Conservation (phyloP, 2,888 invertebrate genomes). For the Coenonympha arcania region DNA sequence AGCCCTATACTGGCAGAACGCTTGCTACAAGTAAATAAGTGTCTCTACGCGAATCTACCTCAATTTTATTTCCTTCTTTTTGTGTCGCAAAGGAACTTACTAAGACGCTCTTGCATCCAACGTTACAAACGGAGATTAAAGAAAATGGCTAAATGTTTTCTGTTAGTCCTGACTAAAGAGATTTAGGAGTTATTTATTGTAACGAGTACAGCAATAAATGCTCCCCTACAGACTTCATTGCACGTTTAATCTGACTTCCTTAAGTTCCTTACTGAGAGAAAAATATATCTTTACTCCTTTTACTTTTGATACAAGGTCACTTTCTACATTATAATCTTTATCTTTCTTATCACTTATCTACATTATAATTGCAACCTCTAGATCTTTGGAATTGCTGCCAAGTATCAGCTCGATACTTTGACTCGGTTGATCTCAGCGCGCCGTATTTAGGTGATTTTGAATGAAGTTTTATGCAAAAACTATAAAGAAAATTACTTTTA, state of each 20-base stretch:
- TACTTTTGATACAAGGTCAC: too few species aligned
- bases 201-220: constrained; percentile 10
- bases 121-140: constrained; percentile 39
- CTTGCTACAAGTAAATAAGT: constrained; percentile 24
- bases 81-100: neutral
- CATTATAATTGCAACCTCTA: too few species aligned
- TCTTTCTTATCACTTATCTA: too few species aligned
- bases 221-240: constrained; percentile 7
- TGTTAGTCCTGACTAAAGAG: constrained; percentile 19
- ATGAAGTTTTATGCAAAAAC: too few species aligned
- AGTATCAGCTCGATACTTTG: too few species aligned
- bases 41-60: constrained; percentile 34
- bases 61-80: constrained; percentile 8
- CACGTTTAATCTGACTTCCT: constrained; percentile 4
- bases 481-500: too few species aligned
- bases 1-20: neutral
- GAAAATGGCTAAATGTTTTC: constrained; percentile 44
- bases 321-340: too few species aligned
- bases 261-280: neutral
- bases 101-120: constrained; percentile 26
- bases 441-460: too few species aligned
- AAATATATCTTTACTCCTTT: neutral
- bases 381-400: too few species aligned
- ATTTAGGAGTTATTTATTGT: constrained; percentile 23
- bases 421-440: too few species aligned